Evolutionary conservation across 2,797 vertebrate genomes (phyloP).

Genomic region (Myiotriccus ornatus): DNA sequence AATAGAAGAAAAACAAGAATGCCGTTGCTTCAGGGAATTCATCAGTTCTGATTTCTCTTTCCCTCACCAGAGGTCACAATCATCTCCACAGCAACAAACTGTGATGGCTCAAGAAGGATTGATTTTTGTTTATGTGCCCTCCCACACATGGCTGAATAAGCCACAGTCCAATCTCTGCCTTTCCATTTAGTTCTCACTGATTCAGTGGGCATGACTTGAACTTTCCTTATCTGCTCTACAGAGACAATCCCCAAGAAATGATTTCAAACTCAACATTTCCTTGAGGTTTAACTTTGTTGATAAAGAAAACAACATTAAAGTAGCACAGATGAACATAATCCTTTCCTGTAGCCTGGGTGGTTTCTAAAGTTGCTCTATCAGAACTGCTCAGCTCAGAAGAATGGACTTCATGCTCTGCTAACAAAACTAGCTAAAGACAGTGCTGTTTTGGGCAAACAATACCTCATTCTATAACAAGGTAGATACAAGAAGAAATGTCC

Average conservation of each 20-base stretch:
- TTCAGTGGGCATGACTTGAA: neutral
- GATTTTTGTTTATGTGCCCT: slow-evolving; percentile 31
- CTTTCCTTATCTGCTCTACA: neutral
- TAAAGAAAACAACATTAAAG: slow-evolving; percentile 10
- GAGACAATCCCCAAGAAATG: neutral
- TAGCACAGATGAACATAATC: neutral
- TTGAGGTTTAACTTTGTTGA: neutral
- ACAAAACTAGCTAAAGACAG: neutral
- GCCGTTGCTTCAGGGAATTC: slow-evolving; percentile 15
- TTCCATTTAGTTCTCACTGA: neutral
- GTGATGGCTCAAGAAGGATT: slow-evolving; percentile 38
- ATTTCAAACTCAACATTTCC: neutral
- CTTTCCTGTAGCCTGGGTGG: neutral
- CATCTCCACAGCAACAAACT: slow-evolving; percentile 58
- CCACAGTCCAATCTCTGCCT: neutral
- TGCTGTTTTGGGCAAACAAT: neutral
- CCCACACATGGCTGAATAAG: neutral
- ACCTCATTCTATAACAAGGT: neutral
- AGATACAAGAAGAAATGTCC: neutral
- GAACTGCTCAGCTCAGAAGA: neutral
- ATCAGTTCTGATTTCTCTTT: slow-evolving; percentile 17
- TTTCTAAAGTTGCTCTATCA: neutral
- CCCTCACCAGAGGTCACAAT: slow-evolving; percentile 33
- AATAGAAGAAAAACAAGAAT: slow-evolving; percentile 27
- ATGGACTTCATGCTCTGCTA: neutral